These are phyloP conservation scores for Spondyliosoma cantharus DNA, from an alignment of 2,797 vertebrate genomes.

Conservation along the genomic window DNA sequence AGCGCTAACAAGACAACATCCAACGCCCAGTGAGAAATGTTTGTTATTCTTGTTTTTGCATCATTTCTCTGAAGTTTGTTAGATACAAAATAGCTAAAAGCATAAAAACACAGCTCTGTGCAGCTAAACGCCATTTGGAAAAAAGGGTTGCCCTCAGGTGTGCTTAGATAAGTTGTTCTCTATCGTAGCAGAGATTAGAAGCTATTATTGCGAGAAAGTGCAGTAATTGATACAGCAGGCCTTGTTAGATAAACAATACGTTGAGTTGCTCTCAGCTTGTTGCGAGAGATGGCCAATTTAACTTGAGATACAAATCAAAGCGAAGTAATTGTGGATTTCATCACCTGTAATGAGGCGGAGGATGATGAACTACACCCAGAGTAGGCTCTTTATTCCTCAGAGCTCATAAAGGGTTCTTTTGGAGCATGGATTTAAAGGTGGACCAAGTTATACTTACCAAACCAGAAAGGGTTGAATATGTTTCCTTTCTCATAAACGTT, in stretches of 20 bases:
- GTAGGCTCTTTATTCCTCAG: background rate
- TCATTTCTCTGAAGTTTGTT: conserved; percentile 14
- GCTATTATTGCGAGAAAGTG: conserved; percentile 56
- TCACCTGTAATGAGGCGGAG: conserved; percentile 52
- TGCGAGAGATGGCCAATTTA: conserved; percentile 64
- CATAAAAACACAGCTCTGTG: conserved; percentile 46
- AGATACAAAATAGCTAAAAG: conserved; percentile 27
- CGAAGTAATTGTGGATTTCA: conserved; percentile 55
- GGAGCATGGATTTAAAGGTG: background rate
- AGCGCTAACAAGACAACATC: background rate
- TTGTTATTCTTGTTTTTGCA: conserved; percentile 5
- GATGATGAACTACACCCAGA: conserved; percentile 8
- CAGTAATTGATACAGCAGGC: conserved; percentile 58
- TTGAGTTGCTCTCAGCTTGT: conserved; percentile 49
- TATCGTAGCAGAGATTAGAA: conserved; percentile 46
- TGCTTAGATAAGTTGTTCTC: conserved; percentile 50
- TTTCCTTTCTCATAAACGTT: no score
- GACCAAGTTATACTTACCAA: no score
- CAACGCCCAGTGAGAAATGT: background rate
- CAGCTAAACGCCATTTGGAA: conserved; percentile 31
- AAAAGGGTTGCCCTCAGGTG: conserved; percentile 40
- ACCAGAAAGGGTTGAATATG: no score
- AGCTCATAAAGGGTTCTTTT: background rate
- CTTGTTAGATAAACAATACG: conserved; percentile 67
- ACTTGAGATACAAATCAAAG: conserved; percentile 59